A percentile compares a stretch with the other conserved stretches of the same genome.
phyloP scores from a whole-genome alignment of 2,113 vertebrate species.

The Melanotaenia duboulayi region DNA sequence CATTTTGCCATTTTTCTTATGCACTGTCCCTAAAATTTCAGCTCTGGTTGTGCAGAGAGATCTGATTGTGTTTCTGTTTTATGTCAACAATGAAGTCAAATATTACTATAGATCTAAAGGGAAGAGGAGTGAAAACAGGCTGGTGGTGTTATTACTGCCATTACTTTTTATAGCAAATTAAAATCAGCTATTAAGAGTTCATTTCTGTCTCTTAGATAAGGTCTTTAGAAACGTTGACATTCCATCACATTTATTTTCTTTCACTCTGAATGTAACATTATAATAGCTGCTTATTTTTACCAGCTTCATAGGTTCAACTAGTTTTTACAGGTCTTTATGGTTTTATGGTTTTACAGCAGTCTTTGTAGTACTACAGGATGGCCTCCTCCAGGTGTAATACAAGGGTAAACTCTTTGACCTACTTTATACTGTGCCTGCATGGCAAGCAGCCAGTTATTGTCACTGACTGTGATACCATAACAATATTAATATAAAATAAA shows the following conservation, averaged over 20 bases:
- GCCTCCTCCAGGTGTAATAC: background rate
- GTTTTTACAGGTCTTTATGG: no score
- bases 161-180: background rate
- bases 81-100: no score
- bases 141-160: background rate
- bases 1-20: no score
- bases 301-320: no score
- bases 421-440: slow-evolving; percentile 49
- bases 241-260: slow-evolving; percentile 1
- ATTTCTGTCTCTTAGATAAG: slow-evolving; percentile 4
- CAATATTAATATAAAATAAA: background rate
- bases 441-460: slow-evolving; percentile 13
- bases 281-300: no score
- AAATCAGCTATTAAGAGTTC: background rate
- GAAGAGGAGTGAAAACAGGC: background rate
- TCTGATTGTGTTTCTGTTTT: no score
- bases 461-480: background rate
- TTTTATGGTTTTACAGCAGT: no score
- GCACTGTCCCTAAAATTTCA: no score
- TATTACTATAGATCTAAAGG: no score
- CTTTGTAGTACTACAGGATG: slow-evolving; percentile 11
- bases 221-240: background rate
- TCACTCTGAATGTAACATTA: slow-evolving; percentile 11
- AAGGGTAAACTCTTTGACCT: slow-evolving; percentile 43
- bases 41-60: no score